Percentiles rank a stretch among this genome's conserved stretches.
phyloP scores from a whole-genome alignment of 2,113 vertebrate species.

The Motacilla alba region DNA sequence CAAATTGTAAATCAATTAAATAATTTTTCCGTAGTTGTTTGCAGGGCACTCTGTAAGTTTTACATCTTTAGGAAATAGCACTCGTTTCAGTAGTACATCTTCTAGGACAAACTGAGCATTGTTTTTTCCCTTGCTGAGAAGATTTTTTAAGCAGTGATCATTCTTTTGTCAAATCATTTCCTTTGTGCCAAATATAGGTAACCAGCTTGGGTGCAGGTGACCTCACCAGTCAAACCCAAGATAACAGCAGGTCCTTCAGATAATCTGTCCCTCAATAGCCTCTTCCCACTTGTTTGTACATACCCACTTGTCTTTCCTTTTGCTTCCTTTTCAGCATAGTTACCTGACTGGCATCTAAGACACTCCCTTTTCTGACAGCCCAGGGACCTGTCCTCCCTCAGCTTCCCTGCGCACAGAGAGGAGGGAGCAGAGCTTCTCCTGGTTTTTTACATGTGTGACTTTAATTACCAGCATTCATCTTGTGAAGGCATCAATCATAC shows the following conservation, averaged over 20 bases:
- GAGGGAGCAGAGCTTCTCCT: not conserved
- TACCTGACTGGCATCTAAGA: not conserved
- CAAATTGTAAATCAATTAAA: not conserved
- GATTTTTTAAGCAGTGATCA: not conserved
- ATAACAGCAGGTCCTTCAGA: not conserved
- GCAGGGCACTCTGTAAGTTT: not conserved
- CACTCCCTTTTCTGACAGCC: fast-evolving
- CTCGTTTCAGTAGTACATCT: fast-evolving
- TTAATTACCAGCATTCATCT: not conserved
- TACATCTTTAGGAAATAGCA: not conserved
- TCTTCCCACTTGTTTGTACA: not conserved
- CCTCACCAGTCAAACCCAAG: not conserved
- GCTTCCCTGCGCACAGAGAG: not conserved
- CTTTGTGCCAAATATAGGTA: not conserved
- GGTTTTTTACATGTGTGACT: fast-evolving
- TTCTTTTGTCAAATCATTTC: not conserved
- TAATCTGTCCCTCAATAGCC: not conserved
- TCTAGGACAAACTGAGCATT: not conserved
- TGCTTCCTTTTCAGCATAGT: not conserved
- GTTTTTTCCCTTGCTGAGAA: not conserved
- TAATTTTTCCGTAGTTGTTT: not conserved
- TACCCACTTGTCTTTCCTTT: not conserved
- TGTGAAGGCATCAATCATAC: not conserved
- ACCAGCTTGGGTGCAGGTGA: not conserved
- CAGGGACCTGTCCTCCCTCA: not conserved